Evolutionary conservation across 1,140 invertebrate species (phyloP), one percentile per base, ranked within the genome.

Genomic region (Latrodectus geometricus): DNA sequence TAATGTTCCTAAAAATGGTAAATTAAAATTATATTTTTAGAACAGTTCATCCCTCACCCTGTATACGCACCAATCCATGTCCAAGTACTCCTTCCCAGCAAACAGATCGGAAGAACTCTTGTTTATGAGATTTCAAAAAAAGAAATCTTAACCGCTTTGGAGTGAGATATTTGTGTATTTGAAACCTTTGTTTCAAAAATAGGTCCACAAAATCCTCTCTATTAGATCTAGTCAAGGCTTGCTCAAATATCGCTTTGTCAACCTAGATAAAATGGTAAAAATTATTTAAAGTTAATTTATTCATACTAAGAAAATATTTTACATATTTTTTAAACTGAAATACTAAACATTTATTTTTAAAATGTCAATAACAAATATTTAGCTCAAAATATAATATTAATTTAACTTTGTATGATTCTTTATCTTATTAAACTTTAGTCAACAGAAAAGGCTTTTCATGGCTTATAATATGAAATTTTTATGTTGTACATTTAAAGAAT

Each of bases 171-270:
- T 90, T 89, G 78, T 91, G 91, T 69, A 92, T 88, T 81, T 89
- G 89, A 87, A 92, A 90, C 14, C 90, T 90, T 73, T 91, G 90
- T 20, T 91, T 89, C 11, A 92, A 86, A 85, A 92, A 92, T n/a
- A 92, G 76, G 12, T 91, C 91, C 0, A 92, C 90, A 89, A 92
- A 92, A 54, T 90, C 90, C 88, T 92, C 91, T 54, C 91, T 88
- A 20, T 91, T 89, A 17, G 89, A 86, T 86, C 89, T 88, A 20
- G 91, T 77, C 56, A 92, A 85, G 0, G 91, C 90, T 87, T 91
- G 89, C 77, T 92, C 90, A 89, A 92, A 92, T 17, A 92, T 88
- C 35, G 89, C 82, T 75, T 91, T 90, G 50, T 91, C 90, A 8
- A 92, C 89, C 91, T 92, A 88, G 74, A 17, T 76, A 61, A 61